Evolutionary conservation across 2,113 vertebrate species (phyloP).

Genomic region (Phrynosoma blainvillii): DNA sequence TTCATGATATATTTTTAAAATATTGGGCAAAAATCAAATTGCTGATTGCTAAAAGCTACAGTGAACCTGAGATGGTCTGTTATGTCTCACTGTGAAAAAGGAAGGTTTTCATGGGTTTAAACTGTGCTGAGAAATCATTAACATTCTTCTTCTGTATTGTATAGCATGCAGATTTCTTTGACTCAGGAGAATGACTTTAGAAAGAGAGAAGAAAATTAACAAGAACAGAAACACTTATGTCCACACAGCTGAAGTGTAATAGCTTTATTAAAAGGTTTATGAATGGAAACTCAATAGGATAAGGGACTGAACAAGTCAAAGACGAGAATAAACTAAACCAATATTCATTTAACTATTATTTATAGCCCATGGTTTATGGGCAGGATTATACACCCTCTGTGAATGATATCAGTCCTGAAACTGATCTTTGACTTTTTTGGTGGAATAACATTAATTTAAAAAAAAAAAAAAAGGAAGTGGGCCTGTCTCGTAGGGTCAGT

Average conservation of each 20-base stretch:
- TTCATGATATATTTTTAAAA: background rate
- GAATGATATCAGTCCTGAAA: background rate
- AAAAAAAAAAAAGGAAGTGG: too few species aligned
- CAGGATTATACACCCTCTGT: background rate
- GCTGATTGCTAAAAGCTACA: background rate
- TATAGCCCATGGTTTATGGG: background rate
- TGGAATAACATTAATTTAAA: too few species aligned
- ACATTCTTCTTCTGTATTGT: conserved; percentile 62
- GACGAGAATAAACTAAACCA: background rate
- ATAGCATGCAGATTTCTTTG: conserved; percentile 63
- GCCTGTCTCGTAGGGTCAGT: too few species aligned
- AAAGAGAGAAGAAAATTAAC: conserved; percentile 53
- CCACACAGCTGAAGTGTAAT: conserved; percentile 43
- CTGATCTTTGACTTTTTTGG: background rate
- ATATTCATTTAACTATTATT: conserved; percentile 56
- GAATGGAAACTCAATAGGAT: conserved; percentile 20
- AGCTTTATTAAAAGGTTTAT: conserved; percentile 51
- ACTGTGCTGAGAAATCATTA: conserved; percentile 52
- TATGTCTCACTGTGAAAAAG: conserved; percentile 49
- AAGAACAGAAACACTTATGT: conserved; percentile 52
- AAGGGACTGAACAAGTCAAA: background rate
- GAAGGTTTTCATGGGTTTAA: conserved; percentile 35
- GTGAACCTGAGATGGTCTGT: conserved; percentile 22
- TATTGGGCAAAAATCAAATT: background rate
- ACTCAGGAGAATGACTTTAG: conserved; percentile 56